These are phyloP conservation scores for Pilophorus perplexus DNA, from an alignment of 2,888 invertebrate genomes.

Conservation along the genomic window DNA sequence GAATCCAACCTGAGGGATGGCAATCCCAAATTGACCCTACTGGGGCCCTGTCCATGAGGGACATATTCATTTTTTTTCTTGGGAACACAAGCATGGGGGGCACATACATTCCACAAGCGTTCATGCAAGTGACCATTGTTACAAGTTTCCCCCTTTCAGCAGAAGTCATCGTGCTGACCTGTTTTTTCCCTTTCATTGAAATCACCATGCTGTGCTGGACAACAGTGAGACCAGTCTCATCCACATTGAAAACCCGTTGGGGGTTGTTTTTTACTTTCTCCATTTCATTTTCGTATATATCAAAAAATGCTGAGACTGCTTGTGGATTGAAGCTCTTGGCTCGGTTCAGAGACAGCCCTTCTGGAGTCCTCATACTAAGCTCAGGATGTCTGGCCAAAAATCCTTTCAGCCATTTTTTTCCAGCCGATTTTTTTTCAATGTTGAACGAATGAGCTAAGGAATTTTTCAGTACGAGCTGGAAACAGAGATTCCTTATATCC, in stretches of 20 bases:
- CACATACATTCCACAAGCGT: constrained; percentile 50
- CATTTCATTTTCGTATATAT: constrained; percentile 13
- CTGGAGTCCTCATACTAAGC: constrained; percentile 41
- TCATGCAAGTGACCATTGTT: constrained; percentile 50
- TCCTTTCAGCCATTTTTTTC: no score
- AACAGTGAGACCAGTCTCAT: constrained; percentile 52
- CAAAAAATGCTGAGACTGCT: constrained; percentile 32
- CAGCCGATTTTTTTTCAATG: constrained; percentile 25
- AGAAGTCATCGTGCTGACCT: constrained; percentile 51
- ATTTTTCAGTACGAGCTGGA: no score
- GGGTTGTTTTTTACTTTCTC: constrained; percentile 13
- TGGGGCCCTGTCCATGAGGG: constrained; percentile 50
- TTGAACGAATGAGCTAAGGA: constrained; percentile 17
- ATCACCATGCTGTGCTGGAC: constrained; percentile 51
- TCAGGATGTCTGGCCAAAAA: constrained; percentile 42
- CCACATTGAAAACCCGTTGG: constrained; percentile 50
- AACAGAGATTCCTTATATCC: constrained; percentile 21
- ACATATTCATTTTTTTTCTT: constrained; percentile 50
- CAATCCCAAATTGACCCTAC: constrained; percentile 49
- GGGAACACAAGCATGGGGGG: constrained; percentile 52
- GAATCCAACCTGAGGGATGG: constrained; percentile 51
- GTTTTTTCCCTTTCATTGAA: constrained; percentile 50
- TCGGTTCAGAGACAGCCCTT: constrained; percentile 41
- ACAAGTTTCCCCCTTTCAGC: constrained; percentile 51
- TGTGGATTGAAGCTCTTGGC: constrained; percentile 37